Conservation (phyloP, 2,888 invertebrate genomes). For the Ischnura elegans region DNA sequence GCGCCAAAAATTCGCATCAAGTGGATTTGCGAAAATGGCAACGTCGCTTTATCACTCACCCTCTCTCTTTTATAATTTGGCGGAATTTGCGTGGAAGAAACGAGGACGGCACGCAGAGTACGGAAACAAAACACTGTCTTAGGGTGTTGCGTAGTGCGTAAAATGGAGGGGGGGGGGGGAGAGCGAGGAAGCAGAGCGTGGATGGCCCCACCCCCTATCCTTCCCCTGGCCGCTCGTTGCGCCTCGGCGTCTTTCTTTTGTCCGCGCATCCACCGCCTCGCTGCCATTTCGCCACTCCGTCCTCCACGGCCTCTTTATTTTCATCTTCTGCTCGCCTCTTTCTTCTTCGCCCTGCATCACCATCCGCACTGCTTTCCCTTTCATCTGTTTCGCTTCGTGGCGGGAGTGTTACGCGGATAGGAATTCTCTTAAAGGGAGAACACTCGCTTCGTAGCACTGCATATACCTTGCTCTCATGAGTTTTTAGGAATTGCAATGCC, state of each 20-base stretch:
- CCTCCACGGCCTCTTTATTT: neutral
- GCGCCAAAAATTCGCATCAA: constrained; percentile 12
- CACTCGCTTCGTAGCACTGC: too few species aligned
- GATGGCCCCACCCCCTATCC: neutral
- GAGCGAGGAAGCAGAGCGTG: neutral
- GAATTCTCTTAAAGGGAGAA: too few species aligned
- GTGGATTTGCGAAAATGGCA: neutral
- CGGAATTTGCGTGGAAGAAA: constrained; percentile 37
- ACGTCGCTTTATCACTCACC: neutral
- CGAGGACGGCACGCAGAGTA: neutral
- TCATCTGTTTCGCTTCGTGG: neutral
- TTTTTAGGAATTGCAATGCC: too few species aligned
- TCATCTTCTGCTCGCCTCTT: neutral
- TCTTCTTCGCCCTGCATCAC: neutral
- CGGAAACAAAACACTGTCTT: neutral
- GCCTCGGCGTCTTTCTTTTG: neutral
- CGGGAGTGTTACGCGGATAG: neutral
- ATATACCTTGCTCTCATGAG: too few species aligned
- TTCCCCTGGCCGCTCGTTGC: neutral
- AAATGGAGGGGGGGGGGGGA: neutral
- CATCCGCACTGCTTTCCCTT: neutral
- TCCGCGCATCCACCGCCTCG: neutral
- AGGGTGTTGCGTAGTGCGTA: neutral
- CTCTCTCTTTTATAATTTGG: neutral
- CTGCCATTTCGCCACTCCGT: neutral